Percentiles rank a stretch among this genome's conserved stretches.
Evolutionary conservation across 2,113 vertebrate genomes (phyloP).

Genomic region (Pagrus major): DNA sequence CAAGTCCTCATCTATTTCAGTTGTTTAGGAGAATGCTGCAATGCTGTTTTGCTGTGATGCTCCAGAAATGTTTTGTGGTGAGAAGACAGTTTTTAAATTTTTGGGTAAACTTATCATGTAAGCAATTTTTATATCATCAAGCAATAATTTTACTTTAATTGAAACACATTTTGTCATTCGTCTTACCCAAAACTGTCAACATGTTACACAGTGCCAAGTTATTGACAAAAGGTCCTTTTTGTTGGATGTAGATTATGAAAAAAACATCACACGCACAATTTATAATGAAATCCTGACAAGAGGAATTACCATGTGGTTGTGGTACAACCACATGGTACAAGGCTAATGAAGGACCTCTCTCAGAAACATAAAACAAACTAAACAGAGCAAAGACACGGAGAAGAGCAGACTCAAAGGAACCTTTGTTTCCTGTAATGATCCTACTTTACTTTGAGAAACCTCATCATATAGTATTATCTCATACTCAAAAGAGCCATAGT

Average conservation of each 20-base stretch:
- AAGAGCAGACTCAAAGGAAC: constrained; percentile 35
- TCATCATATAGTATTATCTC: constrained; percentile 61
- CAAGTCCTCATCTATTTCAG: no score
- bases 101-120: no score
- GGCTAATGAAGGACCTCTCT: constrained; percentile 5
- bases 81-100: no score
- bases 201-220: not conserved
- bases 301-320: constrained; percentile 21
- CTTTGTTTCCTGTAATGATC: constrained; percentile 43
- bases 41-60: no score
- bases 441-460: constrained; percentile 44
- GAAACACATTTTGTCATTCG: not conserved
- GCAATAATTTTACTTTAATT: not conserved
- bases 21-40: no score
- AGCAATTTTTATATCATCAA: not conserved
- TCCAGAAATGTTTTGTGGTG: no score
- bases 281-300: constrained; percentile 16
- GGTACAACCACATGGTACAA: not conserved
- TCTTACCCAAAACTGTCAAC: not conserved
- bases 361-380: not conserved
- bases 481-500: constrained; percentile 52
- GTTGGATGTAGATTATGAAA: constrained; percentile 17
- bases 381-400: not conserved
- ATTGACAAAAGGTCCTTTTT: constrained; percentile 4
- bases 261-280: not conserved